Evolutionary conservation across 1,140 invertebrate genomes (phyloP), one percentile per base, ranked within the genome.

Genomic region (Mya arenaria): DNA sequence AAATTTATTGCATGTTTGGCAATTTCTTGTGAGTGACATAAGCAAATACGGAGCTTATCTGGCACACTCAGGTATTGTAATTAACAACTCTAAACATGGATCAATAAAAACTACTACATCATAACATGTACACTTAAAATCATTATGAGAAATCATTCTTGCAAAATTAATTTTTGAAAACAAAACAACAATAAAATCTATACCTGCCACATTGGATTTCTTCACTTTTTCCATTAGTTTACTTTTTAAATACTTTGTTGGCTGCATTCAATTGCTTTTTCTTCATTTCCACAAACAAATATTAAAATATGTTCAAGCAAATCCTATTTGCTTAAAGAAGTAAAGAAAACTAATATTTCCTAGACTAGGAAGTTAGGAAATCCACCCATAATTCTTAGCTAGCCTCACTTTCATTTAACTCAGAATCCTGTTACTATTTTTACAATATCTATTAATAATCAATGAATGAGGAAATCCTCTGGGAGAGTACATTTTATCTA

Each of bases 141-240:
- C n/a, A n/a, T n/a, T n/a, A n/a, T n/a, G 25, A 52, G 19, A 44
- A 10, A 52, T 52, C 48, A 52, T 52, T 52, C 48, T 52, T n/a
- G 1, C 48, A 80, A 62, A 23, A 2, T 2, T 23, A 62, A 62
- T 23, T 30, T 62, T 28, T 15, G 3, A 23, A 62, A 62, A 23
- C 4, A 1, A 23, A 25, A 62, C 60, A 5, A 62, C 60, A 62
- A 34, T 28, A 34, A 62, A 41, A 28, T 17, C 41, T 28, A 36
- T 13, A 81, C 78, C 78, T 81, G 78, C 32, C 5, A 58, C 68
- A 62, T 37, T 71, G 1, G 66, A 36, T 62, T 72, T 81, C 68
- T 81, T 71, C 68, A 81, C 69, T 81, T 81, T 81, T 56, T 81
- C 78, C 66, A 81, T 44, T 13, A 81, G 23, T 71, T 72, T 71